Conservation (phyloP, 2,797 vertebrate genomes). For the Mormyrus hasselquistii region DNA sequence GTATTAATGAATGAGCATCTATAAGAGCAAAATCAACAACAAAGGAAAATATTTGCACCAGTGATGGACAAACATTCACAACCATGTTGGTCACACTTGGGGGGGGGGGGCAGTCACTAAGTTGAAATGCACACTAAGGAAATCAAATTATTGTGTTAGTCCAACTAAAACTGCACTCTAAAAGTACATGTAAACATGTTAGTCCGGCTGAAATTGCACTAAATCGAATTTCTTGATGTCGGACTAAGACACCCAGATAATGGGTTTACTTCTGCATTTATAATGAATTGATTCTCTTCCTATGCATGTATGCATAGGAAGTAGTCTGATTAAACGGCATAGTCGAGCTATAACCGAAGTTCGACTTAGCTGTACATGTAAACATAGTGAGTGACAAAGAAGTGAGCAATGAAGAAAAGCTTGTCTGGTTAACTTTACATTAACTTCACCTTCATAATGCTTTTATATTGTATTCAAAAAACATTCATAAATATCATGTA, state of each 20-base stretch:
- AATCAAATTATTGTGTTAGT: neutral
- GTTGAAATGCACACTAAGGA: neutral
- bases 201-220: neutral
- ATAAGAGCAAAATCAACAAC: neutral
- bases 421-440: no score
- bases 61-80: neutral
- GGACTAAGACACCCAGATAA: no score
- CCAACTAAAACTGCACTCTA: neutral
- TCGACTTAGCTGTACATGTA: no score
- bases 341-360: no score
- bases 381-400: neutral
- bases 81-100: neutral
- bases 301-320: no score
- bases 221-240: neutral
- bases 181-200: neutral
- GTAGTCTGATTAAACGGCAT: no score
- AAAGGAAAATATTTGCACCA: neutral
- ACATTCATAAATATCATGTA: no score
- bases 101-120: neutral
- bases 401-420: neutral
- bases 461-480: no score
- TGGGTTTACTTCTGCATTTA: no score
- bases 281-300: no score
- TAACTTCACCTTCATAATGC: no score
- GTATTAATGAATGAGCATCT: neutral